Base-by-base conservation (phyloP, 2,888 invertebrate species). In the Dasypolia templi region DNA sequence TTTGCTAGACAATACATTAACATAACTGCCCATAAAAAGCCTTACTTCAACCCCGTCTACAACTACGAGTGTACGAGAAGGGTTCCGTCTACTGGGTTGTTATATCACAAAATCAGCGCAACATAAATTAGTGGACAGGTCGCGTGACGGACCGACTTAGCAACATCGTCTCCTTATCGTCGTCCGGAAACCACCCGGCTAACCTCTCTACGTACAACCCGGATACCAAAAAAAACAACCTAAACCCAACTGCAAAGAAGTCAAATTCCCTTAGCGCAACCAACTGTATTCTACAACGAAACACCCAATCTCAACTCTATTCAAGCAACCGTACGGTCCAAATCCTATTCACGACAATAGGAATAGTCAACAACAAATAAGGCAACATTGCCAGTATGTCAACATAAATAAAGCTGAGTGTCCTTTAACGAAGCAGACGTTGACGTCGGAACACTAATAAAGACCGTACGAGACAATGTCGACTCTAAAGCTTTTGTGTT, bases 371-470 rank as follows among this genome's bases (percentile, higher is more conserved):
- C 92, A 91, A 93, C 92, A 94, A 94, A 94, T 94, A 94, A 94
- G 93, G 94, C 92, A 95, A 95, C 94, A 93, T 93, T 95, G 93
- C 93, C 94, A 92, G 94, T 96, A 95, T 93, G 94, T 95, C 94
- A 94, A 94, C 95, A 95, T 95, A 94, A 95, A 96, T 96, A 96
- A 95, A 95, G 95, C 94, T 92, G 95, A 96, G 94, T 95, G 95
- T 96, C 96, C 95, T 95, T 95, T 95, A 96, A 95, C 95, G 94
- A 95, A 95, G 94, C 94, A 93, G 95, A 96, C 95, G 93, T 94
- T 92, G 94, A 95, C 93, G 93, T 93, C 91, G 93, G 91, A 92
- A 92, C 93, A 93, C 94, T 94, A 94, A 95, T 94, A 93, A 91
- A 91, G 91, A 88, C 86, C 82, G 86, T 83, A 82, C 89, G 87